These are phyloP conservation scores for Spheniscus humboldti DNA, from an alignment of 2,797 vertebrate genomes.

Conservation along the genomic window DNA sequence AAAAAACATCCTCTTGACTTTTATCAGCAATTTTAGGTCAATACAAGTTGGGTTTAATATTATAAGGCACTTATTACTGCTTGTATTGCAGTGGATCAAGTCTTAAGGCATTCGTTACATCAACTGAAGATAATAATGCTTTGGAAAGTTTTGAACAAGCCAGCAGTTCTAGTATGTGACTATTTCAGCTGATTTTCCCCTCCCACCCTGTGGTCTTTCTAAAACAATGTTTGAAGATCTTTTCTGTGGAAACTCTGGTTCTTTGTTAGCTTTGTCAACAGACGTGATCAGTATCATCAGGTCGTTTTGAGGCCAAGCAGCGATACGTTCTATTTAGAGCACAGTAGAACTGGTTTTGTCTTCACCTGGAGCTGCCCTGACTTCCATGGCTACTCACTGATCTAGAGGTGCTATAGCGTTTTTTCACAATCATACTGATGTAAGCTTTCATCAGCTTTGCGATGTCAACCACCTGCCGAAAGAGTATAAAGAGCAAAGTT, in stretches of 20 bases:
- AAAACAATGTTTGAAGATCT: neutral
- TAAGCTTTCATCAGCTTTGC: constrained; percentile 99
- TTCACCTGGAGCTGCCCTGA: constrained; percentile 88
- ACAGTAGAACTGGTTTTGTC: neutral
- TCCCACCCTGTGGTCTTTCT: neutral
- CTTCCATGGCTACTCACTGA: constrained; percentile 90
- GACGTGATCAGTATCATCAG: neutral
- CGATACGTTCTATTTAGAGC: neutral
- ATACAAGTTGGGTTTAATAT: constrained; percentile 15
- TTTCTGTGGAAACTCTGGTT: neutral
- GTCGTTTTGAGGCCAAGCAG: neutral
- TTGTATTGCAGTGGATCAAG: constrained; percentile 46
- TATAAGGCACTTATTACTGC: constrained; percentile 78
- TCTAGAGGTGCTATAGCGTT: constrained; percentile 92
- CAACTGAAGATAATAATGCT: constrained; percentile 64
- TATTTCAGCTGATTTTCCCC: neutral
- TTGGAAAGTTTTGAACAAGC: constrained; percentile 61
- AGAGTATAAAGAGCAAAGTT: neutral
- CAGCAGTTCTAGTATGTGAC: constrained; percentile 36
- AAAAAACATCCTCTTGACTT: neutral
- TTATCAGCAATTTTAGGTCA: constrained; percentile 52
- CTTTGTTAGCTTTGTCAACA: neutral
- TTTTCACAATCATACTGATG: constrained; percentile 98
- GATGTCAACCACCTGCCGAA: constrained; percentile 90
- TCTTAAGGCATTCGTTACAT: constrained; percentile 72